Evolutionary conservation across 2,888 invertebrate genomes (phyloP).

Genomic region (Thera obeliscata): DNA sequence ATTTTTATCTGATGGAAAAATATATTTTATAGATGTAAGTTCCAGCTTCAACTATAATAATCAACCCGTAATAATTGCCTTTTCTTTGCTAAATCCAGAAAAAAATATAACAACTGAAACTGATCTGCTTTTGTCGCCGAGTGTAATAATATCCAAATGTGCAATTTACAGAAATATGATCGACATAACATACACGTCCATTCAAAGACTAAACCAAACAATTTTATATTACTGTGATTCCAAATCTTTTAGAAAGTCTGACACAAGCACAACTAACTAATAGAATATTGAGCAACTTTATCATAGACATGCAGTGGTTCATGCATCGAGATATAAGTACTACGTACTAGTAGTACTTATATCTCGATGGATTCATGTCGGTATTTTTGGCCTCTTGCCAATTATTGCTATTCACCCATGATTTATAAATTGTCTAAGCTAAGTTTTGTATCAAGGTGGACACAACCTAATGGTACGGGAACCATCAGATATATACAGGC

Average conservation of each 20-base stretch:
- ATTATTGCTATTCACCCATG: neutral
- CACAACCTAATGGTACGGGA: conserved; percentile 36
- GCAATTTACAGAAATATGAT: neutral
- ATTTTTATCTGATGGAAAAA: too few relatives aligned
- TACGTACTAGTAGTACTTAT: too few relatives aligned
- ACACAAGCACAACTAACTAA: neutral
- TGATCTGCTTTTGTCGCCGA: too few relatives aligned
- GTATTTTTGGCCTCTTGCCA: conserved; percentile 1
- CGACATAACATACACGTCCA: neutral
- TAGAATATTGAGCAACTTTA: conserved; percentile 10
- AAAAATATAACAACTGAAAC: too few relatives aligned
- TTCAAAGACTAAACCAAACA: neutral
- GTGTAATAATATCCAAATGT: neutral
- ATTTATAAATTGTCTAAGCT: neutral
- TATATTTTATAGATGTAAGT: too few relatives aligned
- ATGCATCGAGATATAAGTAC: too few relatives aligned
- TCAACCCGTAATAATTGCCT: too few relatives aligned
- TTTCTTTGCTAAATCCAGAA: too few relatives aligned
- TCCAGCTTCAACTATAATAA: too few relatives aligned
- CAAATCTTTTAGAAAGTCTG: neutral
- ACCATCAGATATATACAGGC: too few relatives aligned
- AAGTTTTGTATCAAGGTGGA: conserved; percentile 32
- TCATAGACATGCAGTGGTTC: neutral
- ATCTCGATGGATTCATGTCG: too few relatives aligned
- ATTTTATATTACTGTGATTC: neutral